Evolutionary conservation across 2,888 invertebrate species (phyloP).

Genomic region (Pogonocherus hispidulus): DNA sequence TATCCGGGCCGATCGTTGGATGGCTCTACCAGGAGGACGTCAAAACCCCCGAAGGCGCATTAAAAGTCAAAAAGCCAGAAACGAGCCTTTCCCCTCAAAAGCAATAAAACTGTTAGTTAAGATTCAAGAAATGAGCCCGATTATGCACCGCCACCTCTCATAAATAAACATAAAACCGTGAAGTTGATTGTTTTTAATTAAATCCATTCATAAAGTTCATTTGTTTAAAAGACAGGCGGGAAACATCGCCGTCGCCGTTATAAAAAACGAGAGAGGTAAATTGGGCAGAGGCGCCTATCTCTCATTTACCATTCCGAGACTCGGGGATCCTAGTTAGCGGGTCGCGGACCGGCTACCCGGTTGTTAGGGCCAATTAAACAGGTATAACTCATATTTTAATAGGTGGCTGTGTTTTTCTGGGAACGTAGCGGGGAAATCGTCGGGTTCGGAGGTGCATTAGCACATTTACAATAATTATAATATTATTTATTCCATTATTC

Average conservation of each 20-base stretch:
- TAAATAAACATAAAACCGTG: constrained; percentile 42
- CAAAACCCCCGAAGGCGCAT: background rate
- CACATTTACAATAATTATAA: background rate
- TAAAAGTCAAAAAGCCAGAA: background rate
- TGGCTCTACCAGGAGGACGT: background rate
- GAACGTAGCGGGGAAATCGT: background rate
- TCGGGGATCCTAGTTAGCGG: constrained; percentile 52
- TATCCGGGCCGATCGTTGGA: background rate
- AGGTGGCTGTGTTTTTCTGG: constrained; percentile 16
- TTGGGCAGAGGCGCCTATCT: constrained; percentile 60
- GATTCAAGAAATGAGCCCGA: background rate
- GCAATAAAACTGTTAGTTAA: background rate
- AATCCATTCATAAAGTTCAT: constrained; percentile 53
- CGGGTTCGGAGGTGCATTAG: background rate
- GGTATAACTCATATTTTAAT: constrained; percentile 55
- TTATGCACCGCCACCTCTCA: constrained; percentile 10
- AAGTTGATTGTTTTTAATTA: constrained; percentile 52
- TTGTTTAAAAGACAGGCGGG: constrained; percentile 22
- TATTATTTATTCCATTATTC: too few species aligned
- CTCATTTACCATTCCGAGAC: constrained; percentile 60
- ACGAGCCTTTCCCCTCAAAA: background rate
- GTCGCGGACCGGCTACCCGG: constrained; percentile 48
- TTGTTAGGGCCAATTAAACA: constrained; percentile 55
- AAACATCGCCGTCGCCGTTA: constrained; percentile 44
- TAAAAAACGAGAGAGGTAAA: constrained; percentile 58